Evolutionary conservation across 2,888 invertebrate species (phyloP).

Genomic region (Yponomeuta plumbellus): DNA sequence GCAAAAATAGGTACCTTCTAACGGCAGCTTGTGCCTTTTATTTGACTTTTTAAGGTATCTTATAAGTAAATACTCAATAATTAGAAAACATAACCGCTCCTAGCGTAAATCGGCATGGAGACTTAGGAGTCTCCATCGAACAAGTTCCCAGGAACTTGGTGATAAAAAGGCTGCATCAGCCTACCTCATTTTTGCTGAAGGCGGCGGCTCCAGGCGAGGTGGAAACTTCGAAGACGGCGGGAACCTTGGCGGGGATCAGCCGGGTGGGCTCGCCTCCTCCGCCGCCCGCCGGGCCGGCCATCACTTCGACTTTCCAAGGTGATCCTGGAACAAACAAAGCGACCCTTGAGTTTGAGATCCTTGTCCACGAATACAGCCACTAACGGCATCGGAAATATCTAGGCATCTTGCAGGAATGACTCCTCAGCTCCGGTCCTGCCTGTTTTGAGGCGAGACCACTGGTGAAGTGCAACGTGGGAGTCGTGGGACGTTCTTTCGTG

Average conservation of each 20-base stretch:
- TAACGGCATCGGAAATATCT: neutral
- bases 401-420: too few relatives aligned
- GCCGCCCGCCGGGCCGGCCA: constrained; percentile 82
- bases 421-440: too few relatives aligned
- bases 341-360: constrained; percentile 19
- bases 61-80: too few relatives aligned
- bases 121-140: neutral
- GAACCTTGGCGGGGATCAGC: constrained; percentile 91
- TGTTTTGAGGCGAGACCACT: too few relatives aligned
- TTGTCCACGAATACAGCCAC: neutral
- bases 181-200: constrained; percentile 67
- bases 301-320: constrained; percentile 95
- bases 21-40: too few relatives aligned
- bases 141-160: neutral
- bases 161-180: neutral
- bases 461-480: too few relatives aligned
- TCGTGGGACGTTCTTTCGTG: too few relatives aligned
- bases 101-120: neutral
- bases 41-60: too few relatives aligned
- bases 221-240: constrained; percentile 92
- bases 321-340: constrained; percentile 79
- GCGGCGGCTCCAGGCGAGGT: constrained; percentile 72
- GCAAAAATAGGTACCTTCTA: too few relatives aligned
- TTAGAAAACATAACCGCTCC: too few relatives aligned
- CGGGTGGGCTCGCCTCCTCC: constrained; percentile 92